A percentile compares a stretch with the other conserved stretches of the same genome.
Evolutionary conservation across 2,888 invertebrate species (phyloP).

Genomic region (Elysia crispata): DNA sequence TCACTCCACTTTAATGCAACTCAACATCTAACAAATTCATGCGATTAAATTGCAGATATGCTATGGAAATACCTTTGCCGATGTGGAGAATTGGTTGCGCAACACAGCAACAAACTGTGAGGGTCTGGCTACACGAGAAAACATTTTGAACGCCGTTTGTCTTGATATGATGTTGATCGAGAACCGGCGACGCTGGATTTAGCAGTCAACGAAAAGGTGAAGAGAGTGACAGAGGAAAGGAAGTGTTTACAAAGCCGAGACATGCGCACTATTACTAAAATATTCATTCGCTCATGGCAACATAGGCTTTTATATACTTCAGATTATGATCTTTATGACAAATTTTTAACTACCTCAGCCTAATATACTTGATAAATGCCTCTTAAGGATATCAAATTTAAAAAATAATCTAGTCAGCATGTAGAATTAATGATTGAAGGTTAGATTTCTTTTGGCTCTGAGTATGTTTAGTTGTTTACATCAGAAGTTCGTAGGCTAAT

Average conservation of each 20-base stretch:
- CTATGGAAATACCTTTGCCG: conserved; percentile 49
- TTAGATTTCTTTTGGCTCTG: background rate
- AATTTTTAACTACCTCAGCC: no score
- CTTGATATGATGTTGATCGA: no score
- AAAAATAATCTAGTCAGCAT: no score
- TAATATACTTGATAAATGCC: no score
- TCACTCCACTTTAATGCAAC: no score
- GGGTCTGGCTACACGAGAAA: conserved; percentile 63
- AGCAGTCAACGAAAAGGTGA: conserved; percentile 16
- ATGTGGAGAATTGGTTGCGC: conserved; percentile 58
- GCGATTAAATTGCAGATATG: no score
- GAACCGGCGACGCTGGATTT: background rate
- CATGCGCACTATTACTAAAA: conserved; percentile 45
- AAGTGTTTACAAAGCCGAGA: conserved; percentile 40
- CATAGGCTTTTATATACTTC: conserved; percentile 12
- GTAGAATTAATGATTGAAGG: background rate
- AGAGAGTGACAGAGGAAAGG: conserved; percentile 27
- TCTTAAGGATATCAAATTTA: no score
- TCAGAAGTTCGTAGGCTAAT: background rate
- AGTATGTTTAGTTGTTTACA: conserved; percentile 52
- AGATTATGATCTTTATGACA: no score
- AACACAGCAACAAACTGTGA: conserved; percentile 51
- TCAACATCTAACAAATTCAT: no score
- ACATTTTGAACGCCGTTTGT: conserved; percentile 54
- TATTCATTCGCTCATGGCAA: conserved; percentile 65